Evolutionary conservation across 2,888 invertebrate species (phyloP).

Genomic region (Limnephilus marmoratus): DNA sequence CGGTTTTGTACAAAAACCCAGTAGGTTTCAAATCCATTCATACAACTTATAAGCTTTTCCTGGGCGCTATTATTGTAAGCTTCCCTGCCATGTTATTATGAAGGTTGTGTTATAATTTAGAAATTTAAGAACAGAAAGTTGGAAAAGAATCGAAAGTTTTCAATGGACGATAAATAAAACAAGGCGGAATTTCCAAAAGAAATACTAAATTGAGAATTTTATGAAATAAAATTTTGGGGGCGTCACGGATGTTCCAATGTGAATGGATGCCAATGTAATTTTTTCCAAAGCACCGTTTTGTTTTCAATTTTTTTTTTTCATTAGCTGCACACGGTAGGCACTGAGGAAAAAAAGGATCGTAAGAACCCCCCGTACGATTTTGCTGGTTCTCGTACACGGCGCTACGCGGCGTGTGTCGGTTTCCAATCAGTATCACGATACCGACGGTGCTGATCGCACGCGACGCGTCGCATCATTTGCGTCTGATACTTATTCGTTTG

Average conservation of each 20-base stretch:
- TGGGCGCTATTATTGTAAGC: background rate
- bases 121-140: background rate
- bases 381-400: too few relatives aligned
- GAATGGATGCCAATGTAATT: background rate
- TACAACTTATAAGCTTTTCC: background rate
- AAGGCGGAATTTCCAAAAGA: background rate
- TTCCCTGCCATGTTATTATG: background rate
- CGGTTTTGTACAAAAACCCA: background rate
- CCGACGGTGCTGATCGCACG: too few relatives aligned
- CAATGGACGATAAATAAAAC: conserved; percentile 12
- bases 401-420: too few relatives aligned
- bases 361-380: too few relatives aligned
- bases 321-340: too few relatives aligned
- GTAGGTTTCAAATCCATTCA: background rate
- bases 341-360: too few relatives aligned
- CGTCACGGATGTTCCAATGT: background rate
- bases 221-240: background rate
- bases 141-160: background rate
- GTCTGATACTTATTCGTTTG: too few relatives aligned
- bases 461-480: too few relatives aligned
- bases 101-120: conserved; percentile 4
- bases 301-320: too few relatives aligned
- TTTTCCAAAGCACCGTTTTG: background rate
- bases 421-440: too few relatives aligned
- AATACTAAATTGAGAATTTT: background rate